These are phyloP conservation scores for Zootermopsis nevadensis DNA, from an alignment of 2,888 invertebrate genomes.

Conservation along the genomic window DNA sequence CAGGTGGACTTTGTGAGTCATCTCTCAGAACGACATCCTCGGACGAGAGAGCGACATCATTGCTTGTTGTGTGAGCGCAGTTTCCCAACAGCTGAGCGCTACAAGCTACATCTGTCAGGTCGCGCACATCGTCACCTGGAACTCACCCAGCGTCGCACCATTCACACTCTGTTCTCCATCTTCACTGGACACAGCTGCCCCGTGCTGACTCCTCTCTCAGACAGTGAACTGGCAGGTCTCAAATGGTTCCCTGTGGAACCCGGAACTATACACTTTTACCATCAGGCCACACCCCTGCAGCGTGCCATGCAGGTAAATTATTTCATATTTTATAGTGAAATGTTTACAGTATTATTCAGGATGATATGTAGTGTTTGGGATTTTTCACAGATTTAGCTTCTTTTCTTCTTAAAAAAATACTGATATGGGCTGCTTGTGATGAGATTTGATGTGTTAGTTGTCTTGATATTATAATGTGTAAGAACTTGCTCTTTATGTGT, in stretches of 20 bases:
- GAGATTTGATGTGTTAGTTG: too few species aligned
- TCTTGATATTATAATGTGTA: too few species aligned
- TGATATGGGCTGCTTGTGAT: not conserved
- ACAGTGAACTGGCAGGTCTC: conserved; percentile 57
- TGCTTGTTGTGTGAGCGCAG: conserved; percentile 62
- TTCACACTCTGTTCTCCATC: conserved; percentile 62
- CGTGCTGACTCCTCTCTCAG: conserved; percentile 60
- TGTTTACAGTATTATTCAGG: not conserved
- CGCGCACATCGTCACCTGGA: conserved; percentile 62
- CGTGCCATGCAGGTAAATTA: conserved; percentile 62
- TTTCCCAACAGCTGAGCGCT: conserved; percentile 61
- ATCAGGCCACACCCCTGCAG: conserved; percentile 61
- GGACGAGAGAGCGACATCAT: conserved; percentile 55
- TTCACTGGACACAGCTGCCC: conserved; percentile 63
- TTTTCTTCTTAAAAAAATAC: not conserved
- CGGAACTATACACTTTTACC: conserved; percentile 55
- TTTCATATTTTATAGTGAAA: not conserved
- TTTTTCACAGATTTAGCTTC: not conserved
- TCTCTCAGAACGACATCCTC: conserved; percentile 46
- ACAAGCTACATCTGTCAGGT: conserved; percentile 60
- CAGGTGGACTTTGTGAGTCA: conserved; percentile 49
- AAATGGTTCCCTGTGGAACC: conserved; percentile 55
- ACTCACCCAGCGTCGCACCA: conserved; percentile 61
- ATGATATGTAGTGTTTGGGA: not conserved
- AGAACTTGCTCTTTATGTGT: too few species aligned